Evolutionary conservation across 1,140 invertebrate species (phyloP).

Genomic region (Bombus picipes): DNA sequence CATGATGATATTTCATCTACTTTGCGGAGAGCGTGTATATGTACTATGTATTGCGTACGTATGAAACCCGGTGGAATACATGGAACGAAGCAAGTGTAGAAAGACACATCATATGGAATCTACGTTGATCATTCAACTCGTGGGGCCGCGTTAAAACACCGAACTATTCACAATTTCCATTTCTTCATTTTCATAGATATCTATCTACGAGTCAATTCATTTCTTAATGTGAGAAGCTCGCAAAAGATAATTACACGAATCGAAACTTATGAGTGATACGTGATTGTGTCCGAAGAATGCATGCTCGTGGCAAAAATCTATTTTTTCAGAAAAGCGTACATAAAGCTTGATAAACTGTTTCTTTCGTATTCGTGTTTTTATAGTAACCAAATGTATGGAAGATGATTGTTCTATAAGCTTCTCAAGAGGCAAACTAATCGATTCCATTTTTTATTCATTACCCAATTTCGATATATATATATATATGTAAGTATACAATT

Average conservation of each 20-base stretch:
- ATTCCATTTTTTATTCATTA: no score
- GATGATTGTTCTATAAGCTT: no score
- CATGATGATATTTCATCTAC: conserved; percentile 39
- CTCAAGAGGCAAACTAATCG: no score
- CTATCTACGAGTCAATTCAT: conserved; percentile 13
- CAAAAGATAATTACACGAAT: background rate
- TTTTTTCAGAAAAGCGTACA: no score
- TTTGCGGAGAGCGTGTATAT: background rate
- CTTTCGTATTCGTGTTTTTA: no score
- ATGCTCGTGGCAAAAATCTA: no score
- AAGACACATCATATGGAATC: conserved; percentile 13
- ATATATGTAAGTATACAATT: no score
- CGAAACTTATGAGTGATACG: background rate
- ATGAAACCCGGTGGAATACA: background rate
- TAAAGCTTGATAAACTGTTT: no score
- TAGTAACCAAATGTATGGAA: no score
- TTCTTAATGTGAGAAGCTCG: background rate
- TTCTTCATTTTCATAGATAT: background rate
- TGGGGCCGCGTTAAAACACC: background rate
- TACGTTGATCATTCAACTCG: background rate
- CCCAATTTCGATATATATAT: no score
- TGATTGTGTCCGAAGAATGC: no score
- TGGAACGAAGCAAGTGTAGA: background rate
- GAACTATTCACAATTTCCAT: background rate
- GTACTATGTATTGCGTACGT: background rate